Base-by-base conservation (phyloP, 2,113 vertebrate genomes). In the Phylloscopus trochilus region DNA sequence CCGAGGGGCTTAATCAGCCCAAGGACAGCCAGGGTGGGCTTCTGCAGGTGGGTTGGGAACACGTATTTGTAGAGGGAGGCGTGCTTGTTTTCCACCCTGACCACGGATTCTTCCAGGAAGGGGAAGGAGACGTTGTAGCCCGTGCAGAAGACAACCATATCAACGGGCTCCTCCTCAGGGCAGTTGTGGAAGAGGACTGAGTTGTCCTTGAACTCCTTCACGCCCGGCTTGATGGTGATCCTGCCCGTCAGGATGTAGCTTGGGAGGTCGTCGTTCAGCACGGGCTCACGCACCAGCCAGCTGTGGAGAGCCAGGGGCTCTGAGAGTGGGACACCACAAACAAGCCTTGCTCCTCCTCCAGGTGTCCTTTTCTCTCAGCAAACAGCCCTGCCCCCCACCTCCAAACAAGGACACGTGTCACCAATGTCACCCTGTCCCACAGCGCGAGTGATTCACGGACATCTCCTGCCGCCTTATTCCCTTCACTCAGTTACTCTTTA, bases 91-190 rank as follows among this genome's bases (percentile, higher is more conserved):
- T 98, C 97, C 37, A 98, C 97, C 21, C 97, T 97, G 73, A 98
- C 13, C 2, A 98, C 13, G 3, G 96, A 89, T 33, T 97, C 90
- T 12, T 98, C 98, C 33, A 99, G 97, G 88, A 99, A 99, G 1
- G 98, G 97, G 59, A 99, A 99, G 27, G 67, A 96, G 75, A 93
- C 20, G 0, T 72, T 85, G 77, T 99, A 99, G 59, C 99, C 99
- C 2, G 98, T 99, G 96, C 98, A 98, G 92, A 99, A 99, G 55
- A 99, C 89, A 1, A 99, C 93, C 1, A 97, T 86, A 43, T 99
- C 98, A 1, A 99, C 75, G 49, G 98, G 96, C 44, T 99, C 98
- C 96, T 99, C 98, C 39, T 96, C 87, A 2, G 97, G 92, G 37
- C 87, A 97, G 33, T 98, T 97, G 67, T 98, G 97, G 95, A 99